Evolutionary conservation across 2,888 invertebrate genomes (phyloP).

Genomic region (Coremacera marginata): DNA sequence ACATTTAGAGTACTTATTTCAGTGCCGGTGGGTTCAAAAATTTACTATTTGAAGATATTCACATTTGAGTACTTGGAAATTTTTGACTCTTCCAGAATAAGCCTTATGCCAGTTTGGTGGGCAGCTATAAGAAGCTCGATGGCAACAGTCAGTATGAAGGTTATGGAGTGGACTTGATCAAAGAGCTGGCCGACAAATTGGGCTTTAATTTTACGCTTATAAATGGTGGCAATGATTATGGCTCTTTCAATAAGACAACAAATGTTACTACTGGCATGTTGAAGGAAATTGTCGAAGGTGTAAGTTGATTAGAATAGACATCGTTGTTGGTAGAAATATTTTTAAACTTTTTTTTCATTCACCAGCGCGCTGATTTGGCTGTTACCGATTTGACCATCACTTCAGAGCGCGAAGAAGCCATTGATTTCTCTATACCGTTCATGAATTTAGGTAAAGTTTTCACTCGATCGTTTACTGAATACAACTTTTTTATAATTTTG

Average conservation of each 20-base stretch:
- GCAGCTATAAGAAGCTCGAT: constrained; percentile 74
- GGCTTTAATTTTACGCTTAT: constrained; percentile 87
- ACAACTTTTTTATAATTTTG: not conserved
- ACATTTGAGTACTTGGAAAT: not conserved
- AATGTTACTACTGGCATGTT: constrained; percentile 89
- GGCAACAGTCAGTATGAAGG: constrained; percentile 90
- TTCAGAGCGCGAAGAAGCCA: constrained; percentile 85
- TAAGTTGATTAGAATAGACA: constrained; percentile 50
- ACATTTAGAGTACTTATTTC: constrained; percentile 79
- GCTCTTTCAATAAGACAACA: constrained; percentile 74
- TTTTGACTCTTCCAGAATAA: constrained; percentile 74
- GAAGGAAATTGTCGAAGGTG: constrained; percentile 80
- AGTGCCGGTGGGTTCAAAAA: constrained; percentile 71
- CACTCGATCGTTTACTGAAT: not conserved
- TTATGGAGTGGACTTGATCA: constrained; percentile 88
- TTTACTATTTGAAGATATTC: not conserved
- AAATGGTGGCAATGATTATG: constrained; percentile 83
- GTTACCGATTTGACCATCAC: constrained; percentile 93
- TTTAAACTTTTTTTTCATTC: too few relatives aligned
- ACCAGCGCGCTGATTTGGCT: constrained; percentile 91
- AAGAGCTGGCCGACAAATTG: constrained; percentile 80
- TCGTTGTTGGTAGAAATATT: too few relatives aligned
- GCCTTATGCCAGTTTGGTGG: constrained; percentile 89
- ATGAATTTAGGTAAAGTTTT: constrained; percentile 82
- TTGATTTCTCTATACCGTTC: constrained; percentile 96